Conservation (phyloP, 1,140 invertebrate species). For the Drosophila punjabiensis region DNA sequence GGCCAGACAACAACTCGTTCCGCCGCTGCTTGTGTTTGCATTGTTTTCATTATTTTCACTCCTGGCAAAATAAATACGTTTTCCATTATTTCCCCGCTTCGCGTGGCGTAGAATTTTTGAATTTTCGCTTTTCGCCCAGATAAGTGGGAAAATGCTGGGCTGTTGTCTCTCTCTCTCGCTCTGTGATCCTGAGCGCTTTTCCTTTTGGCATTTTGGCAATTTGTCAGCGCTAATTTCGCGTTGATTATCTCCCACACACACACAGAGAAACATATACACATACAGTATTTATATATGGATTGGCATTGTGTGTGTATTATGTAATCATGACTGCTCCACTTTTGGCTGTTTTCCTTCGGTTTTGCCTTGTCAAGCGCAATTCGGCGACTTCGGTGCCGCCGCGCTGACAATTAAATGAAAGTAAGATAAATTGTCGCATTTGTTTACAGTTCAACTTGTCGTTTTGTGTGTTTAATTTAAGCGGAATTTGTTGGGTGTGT, state of each 20-base stretch:
- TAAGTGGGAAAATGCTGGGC: conserved; percentile 24
- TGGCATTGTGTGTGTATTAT: conserved; percentile 42
- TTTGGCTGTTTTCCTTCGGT: conserved; percentile 45
- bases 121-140: conserved; percentile 31
- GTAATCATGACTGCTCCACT: conserved; percentile 52
- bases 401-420: conserved; percentile 80
- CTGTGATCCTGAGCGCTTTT: conserved; percentile 27
- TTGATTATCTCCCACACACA: conserved; percentile 64
- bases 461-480: conserved; percentile 68
- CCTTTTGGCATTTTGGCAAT: conserved; percentile 65
- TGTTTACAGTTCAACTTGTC: conserved; percentile 81
- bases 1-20: conserved; percentile 40
- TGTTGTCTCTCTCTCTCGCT: background rate
- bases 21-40: conserved; percentile 20
- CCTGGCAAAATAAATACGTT: conserved; percentile 53
- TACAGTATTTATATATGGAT: conserved; percentile 2
- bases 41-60: conserved; percentile 49
- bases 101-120: conserved; percentile 33
- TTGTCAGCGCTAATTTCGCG: conserved; percentile 77
- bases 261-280: conserved; percentile 10
- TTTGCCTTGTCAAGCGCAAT: conserved; percentile 76
- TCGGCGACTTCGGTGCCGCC: conserved; percentile 31
- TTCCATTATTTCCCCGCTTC: conserved; percentile 44
- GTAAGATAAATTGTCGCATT: conserved; percentile 83
- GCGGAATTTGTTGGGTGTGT: conserved; percentile 46